phyloP scores from a whole-genome alignment of 2,888 invertebrate genomes.

The Campaea margaritaria region DNA sequence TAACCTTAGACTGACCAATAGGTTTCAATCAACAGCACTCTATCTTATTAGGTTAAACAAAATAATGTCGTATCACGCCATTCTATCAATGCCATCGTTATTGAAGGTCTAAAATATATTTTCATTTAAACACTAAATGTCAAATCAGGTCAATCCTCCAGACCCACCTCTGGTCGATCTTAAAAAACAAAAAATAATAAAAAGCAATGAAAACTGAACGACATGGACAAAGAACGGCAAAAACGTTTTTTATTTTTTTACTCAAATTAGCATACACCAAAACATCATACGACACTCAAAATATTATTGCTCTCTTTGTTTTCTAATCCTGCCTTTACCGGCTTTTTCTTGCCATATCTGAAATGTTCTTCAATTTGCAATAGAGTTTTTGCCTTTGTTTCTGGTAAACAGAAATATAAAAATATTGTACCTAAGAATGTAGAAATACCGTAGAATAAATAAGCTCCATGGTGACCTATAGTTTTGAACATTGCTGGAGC shows the following conservation, averaged over 20 bases:
- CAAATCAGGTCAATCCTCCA: constrained; percentile 14
- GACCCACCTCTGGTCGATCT: constrained; percentile 7
- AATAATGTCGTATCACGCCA: constrained; percentile 34
- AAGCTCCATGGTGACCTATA: constrained; percentile 86
- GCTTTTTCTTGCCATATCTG: constrained; percentile 61
- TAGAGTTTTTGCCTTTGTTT: constrained; percentile 88
- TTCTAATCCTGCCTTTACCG: constrained; percentile 28
- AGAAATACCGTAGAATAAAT: constrained; percentile 86
- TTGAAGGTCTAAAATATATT: background rate
- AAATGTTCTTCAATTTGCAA: constrained; percentile 88
- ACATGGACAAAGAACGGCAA: too few species aligned
- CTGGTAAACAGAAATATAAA: constrained; percentile 86
- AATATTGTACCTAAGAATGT: constrained; percentile 86
- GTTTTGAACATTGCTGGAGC: constrained; percentile 85
- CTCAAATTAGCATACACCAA: background rate
- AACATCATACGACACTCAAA: constrained; percentile 31
- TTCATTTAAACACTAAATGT: constrained; percentile 6
- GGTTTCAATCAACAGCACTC: constrained; percentile 25
- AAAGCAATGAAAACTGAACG: constrained; percentile 2
- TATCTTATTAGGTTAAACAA: constrained; percentile 49
- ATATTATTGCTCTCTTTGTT: constrained; percentile 47
- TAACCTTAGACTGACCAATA: constrained; percentile 34
- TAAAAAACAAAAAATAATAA: constrained; percentile 10
- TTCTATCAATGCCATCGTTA: constrained; percentile 25
- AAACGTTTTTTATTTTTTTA: constrained; percentile 4